Conservation (phyloP, 1,140 invertebrate species). For the Papilio helenus region DNA sequence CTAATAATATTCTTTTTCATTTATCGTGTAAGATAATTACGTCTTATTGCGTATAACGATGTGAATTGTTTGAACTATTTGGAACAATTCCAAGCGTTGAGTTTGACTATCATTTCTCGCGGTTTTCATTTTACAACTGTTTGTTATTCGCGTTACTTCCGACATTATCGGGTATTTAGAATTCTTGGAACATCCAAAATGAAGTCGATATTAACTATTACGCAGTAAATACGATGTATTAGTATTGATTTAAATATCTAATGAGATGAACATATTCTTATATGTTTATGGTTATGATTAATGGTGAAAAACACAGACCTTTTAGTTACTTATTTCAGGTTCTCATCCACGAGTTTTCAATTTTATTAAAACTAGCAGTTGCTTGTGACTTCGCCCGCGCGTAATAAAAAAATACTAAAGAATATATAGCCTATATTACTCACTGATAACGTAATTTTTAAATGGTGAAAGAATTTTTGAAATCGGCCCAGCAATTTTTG, state of each 20-base stretch:
- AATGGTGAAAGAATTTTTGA: too few species aligned
- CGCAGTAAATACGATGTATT: neutral
- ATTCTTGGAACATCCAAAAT: conserved; percentile 11
- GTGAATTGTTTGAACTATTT: conserved; percentile 6
- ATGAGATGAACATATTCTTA: too few species aligned
- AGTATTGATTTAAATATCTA: too few species aligned
- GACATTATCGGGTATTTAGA: conserved; percentile 22
- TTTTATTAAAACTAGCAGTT: too few species aligned
- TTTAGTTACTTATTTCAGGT: neutral
- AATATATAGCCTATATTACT: too few species aligned
- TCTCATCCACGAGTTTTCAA: too few species aligned
- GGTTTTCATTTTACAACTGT: conserved; percentile 23
- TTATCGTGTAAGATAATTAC: conserved; percentile 2
- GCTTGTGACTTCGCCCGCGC: too few species aligned
- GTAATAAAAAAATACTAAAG: too few species aligned
- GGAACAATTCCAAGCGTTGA: conserved; percentile 13
- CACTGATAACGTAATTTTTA: too few species aligned
- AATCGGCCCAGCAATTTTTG: too few species aligned
- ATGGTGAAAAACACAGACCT: neutral
- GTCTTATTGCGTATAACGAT: neutral
- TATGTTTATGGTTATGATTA: too few species aligned
- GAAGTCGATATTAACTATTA: neutral
- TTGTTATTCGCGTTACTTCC: conserved; percentile 16
- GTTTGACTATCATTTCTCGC: conserved; percentile 23
- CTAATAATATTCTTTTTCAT: neutral